Conservation (phyloP, 2,797 vertebrate genomes). For the Diglossa cyanea region DNA sequence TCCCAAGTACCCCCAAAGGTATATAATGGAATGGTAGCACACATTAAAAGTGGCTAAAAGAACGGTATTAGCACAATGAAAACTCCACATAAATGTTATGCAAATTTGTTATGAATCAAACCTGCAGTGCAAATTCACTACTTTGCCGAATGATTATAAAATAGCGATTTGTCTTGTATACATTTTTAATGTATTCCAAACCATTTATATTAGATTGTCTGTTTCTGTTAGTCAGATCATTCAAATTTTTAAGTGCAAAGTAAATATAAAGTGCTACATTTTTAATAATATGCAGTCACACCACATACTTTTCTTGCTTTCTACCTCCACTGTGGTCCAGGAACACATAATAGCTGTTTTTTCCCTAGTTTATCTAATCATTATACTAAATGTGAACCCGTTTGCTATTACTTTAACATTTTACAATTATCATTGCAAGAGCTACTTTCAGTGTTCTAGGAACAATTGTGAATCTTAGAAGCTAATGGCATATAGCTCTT, state of each 20-base stretch:
- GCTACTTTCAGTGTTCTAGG: constrained; percentile 60
- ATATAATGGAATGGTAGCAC: constrained; percentile 31
- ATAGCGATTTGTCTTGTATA: constrained; percentile 70
- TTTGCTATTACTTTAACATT: constrained; percentile 68
- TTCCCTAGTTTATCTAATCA: constrained; percentile 75
- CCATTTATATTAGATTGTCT: constrained; percentile 64
- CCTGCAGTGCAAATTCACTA: constrained; percentile 71
- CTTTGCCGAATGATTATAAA: constrained; percentile 63
- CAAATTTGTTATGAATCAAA: constrained; percentile 72
- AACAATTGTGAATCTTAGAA: constrained; percentile 64
- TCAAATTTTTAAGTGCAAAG: constrained; percentile 74
- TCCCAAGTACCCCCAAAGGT: constrained; percentile 22
- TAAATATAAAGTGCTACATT: constrained; percentile 67
- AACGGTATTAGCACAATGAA: constrained; percentile 60
- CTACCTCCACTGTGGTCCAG: constrained; percentile 50
- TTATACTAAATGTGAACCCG: constrained; percentile 63
- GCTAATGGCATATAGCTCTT: constrained; percentile 59
- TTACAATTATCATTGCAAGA: constrained; percentile 70
- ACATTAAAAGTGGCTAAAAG: constrained; percentile 53
- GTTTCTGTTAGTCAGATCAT: constrained; percentile 68
- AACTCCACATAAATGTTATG: constrained; percentile 68
- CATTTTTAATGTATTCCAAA: constrained; percentile 71
- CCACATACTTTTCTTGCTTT: constrained; percentile 62
- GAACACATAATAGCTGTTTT: constrained; percentile 73
- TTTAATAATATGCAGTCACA: constrained; percentile 61